phyloP scores from a whole-genome alignment of 2,113 vertebrate species.

The Sphyrna mokarran region DNA sequence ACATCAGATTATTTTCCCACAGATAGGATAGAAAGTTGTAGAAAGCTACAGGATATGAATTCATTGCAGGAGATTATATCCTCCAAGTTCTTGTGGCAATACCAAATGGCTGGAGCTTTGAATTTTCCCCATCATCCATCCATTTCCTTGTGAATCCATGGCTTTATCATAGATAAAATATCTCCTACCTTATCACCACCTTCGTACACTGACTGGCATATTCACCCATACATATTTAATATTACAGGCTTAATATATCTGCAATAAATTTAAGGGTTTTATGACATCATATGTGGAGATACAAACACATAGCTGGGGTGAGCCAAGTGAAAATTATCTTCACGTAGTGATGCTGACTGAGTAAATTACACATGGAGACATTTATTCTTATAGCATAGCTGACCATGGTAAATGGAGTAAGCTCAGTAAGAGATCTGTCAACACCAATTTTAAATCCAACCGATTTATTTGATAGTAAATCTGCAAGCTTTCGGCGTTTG shows the following conservation, averaged over 20 bases:
- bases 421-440: too few species aligned
- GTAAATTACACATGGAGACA: background rate
- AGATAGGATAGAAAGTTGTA: background rate
- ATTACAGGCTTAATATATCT: background rate
- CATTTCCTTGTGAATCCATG: background rate
- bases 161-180: background rate
- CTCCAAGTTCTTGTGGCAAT: background rate
- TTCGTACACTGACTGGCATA: background rate
- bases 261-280: background rate
- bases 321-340: background rate
- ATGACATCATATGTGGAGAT: slow-evolving; percentile 17
- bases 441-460: too few species aligned
- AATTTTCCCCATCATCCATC: background rate
- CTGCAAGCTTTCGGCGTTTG: too few species aligned
- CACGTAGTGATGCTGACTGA: background rate
- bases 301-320: background rate
- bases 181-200: background rate
- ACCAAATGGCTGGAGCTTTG: background rate
- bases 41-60: background rate
- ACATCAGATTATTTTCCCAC: background rate
- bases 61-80: background rate
- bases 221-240: background rate
- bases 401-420: background rate
- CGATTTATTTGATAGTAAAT: too few species aligned
- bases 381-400: background rate